Evolutionary conservation across 37 sponge, comb jelly and placozoan species (phyloP).

Genomic region (Petrosia ficiformis): DNA sequence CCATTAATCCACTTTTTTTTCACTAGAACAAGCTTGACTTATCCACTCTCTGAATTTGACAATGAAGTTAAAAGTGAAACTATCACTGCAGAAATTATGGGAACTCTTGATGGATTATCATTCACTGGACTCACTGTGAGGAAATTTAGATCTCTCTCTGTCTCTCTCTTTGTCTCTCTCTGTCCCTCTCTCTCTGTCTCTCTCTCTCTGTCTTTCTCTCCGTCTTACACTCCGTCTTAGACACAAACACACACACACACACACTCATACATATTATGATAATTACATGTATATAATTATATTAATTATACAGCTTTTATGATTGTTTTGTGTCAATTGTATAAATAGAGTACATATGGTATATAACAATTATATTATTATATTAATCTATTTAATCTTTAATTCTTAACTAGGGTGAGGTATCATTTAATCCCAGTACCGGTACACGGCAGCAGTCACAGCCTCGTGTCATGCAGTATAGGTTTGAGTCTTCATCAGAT

Average conservation of each 20-base stretch:
- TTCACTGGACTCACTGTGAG: neutral
- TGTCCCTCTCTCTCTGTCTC: slow-evolving; percentile 28
- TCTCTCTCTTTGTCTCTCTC: slow-evolving; percentile 35
- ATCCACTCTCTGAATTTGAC: neutral
- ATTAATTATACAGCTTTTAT: too few relatives aligned
- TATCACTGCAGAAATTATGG: neutral
- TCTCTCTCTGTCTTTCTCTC: slow-evolving; percentile 28
- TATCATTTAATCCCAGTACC: slow-evolving; percentile 30
- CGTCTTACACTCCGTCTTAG: neutral
- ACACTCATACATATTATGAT: neutral
- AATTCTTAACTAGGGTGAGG: slow-evolving; percentile 28
- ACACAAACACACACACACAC: neutral
- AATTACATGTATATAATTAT: neutral
- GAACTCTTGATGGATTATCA: neutral
- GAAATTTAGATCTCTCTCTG: slow-evolving; percentile 28
- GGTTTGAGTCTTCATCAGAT: neutral
- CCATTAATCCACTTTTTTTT: too few relatives aligned
- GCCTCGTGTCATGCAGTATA: slow-evolving; percentile 32
- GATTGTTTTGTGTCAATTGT: too few relatives aligned
- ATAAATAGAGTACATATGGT: too few relatives aligned
- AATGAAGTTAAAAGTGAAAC: neutral
- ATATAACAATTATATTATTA: too few relatives aligned
- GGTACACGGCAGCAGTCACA: slow-evolving; percentile 18
- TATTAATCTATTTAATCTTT: too few relatives aligned
- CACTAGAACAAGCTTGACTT: neutral